Base-by-base conservation (phyloP, 2,888 invertebrate species). In the Luperina nickerlii region DNA sequence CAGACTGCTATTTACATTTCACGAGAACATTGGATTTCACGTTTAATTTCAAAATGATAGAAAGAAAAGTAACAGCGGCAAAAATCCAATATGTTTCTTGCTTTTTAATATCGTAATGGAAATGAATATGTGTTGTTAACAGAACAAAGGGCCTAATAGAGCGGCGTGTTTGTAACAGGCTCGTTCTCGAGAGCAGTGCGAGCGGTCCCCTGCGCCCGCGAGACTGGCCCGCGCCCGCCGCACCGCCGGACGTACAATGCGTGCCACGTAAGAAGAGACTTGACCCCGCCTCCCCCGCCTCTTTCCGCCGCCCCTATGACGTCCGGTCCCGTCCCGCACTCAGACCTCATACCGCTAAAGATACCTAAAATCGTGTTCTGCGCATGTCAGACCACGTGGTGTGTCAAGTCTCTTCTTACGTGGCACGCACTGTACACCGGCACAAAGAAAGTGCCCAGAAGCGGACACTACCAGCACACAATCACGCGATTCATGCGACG, bases 121-220 rank as follows among this genome's bases (percentile, higher is more conserved):
- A 76, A 69, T 57, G 24, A 85, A 74, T 76, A 48, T 27, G 38
- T 63, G 57, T 42, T 54, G 27, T 18, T 18, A 84, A 45, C 38
- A 38, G 45, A 68, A 69, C 68, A 74, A 74, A 85, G 38, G n/a
- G 48, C n/a, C 60, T 67, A 66, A 72, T 66, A 66, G 67, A 74
- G 45, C 18, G 27, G 60, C 27, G 57, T 42, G 71, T 67, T 38
- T 57, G 62, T 74, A 42, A 45, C 38, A 24, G n/a, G 18, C 65
- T 51, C 54, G 45, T n/a, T 38, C 74, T 57, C 20, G 60, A 20
- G 38, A 18, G 69, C 68, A 15, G 9, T 32, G 48, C 48, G 27
- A 69, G 27, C 45, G 24, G 71, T 20, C 54, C 15, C 48, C 32
- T n/a, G 27, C 32, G 18, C 11, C 18, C 20, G 11, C n/a, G 27